Evolutionary conservation across 2,113 vertebrate genomes (phyloP).

Genomic region (Bombycilla garrulus): DNA sequence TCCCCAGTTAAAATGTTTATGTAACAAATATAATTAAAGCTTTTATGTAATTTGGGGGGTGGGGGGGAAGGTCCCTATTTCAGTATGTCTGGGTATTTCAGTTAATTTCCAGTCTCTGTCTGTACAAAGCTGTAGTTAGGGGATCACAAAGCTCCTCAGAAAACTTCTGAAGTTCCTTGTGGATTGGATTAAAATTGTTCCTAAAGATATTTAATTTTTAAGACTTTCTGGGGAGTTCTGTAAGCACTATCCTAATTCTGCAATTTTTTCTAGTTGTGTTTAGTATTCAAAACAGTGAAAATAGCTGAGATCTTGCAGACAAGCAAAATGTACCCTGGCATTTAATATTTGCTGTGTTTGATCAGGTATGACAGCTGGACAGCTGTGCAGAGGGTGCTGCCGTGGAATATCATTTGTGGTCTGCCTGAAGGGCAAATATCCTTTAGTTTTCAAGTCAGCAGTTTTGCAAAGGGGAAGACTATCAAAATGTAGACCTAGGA

Average conservation of each 20-base stretch:
- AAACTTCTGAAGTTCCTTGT: not conserved
- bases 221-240: not conserved
- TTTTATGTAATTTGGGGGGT: not conserved
- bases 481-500: not conserved
- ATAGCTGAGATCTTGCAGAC: not conserved
- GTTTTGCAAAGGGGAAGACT: not conserved
- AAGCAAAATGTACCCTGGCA: not conserved
- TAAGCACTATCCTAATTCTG: conserved; percentile 9
- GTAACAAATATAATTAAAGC: conserved; percentile 39
- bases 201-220: not conserved
- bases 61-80: not conserved
- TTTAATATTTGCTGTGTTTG: not conserved
- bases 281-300: not conserved
- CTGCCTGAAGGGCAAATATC: conserved; percentile 43
- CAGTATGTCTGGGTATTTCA: not conserved
- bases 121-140: not conserved
- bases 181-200: not conserved
- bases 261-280: conserved; percentile 40
- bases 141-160: not conserved
- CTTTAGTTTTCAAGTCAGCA: not conserved
- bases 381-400: not conserved
- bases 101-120: conserved; percentile 18
- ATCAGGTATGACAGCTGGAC: not conserved
- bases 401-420: not conserved
- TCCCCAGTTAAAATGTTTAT: conserved; percentile 40